Base-by-base conservation (phyloP, 1,140 invertebrate genomes). In the Zaprionus africanus region DNA sequence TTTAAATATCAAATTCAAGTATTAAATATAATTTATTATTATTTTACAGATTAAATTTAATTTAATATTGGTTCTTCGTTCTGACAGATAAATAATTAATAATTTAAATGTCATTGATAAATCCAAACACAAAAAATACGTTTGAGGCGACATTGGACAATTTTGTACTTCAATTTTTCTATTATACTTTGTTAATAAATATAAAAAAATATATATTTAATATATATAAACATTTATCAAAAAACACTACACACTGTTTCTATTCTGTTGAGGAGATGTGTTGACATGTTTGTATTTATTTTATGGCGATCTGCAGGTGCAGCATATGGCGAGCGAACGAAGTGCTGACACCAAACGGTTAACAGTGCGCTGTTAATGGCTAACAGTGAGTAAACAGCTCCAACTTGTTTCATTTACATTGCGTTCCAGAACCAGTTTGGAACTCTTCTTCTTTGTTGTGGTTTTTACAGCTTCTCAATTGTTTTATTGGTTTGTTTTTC, bases 331-430 rank as follows among this genome's bases (percentile, higher is more conserved):
- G 13, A 49, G 71, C 65, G 26, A 53, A 41, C 38, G 64, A 54
- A 68, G 57, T 51, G 72, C 31, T 73, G 51, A 62, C 54, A 26
- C 34, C 28, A 78, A 71, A 53, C 82, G 53, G 78, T 85, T 88
- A 86, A 88, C 84, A 86, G 80, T 5, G 51, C 53, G 31, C 76
- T 86, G 83, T 88, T 86, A 88, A 74, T 17, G 15, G 43, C 54
- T 73, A 73, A 87, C 85, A 79, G 70, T 72, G 69, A 68, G 70
- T 86, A 75, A 76, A 79, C 74, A 81, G 83, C 82, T 38, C 68
- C 76, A 87, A 84, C 82, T 82, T 87, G 82, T 86, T 86, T 71
- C 79, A 73, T 75, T 85, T 85, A 77, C 79, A 81, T 72, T 71
- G 79, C 72, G 70, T 69, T 69, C 26, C 26, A 69, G 53, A 86